Evolutionary conservation across 2,888 invertebrate genomes (phyloP).

Genomic region (Coleophora flavipennella): DNA sequence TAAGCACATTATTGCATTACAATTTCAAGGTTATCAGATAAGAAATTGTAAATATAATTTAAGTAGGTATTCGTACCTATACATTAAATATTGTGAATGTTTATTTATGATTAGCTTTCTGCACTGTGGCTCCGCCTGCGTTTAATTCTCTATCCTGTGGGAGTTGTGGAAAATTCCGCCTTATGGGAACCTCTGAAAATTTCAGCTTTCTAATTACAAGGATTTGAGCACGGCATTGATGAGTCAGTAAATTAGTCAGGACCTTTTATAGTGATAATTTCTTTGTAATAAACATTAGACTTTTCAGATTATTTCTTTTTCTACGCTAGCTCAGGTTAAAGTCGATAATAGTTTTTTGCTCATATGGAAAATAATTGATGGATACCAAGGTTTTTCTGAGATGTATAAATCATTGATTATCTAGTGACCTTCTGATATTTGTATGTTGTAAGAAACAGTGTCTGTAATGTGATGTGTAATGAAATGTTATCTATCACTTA

Average conservation of each 20-base stretch:
- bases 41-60: constrained; percentile 3
- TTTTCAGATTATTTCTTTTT: too few species aligned
- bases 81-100: neutral
- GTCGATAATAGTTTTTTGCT: constrained; percentile 18
- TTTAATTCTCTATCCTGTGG: too few species aligned
- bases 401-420: constrained; percentile 9
- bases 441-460: constrained; percentile 14
- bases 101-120: neutral
- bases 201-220: too few species aligned
- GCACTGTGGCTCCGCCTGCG: too few species aligned
- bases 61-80: neutral
- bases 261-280: too few species aligned
- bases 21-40: constrained; percentile 5
- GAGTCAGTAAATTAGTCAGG: too few species aligned
- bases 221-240: too few species aligned
- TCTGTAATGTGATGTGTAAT: constrained; percentile 7
- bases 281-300: neutral
- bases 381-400: constrained; percentile 21
- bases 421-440: constrained; percentile 19
- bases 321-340: constrained; percentile 20
- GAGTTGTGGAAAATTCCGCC: too few species aligned
- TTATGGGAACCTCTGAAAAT: too few species aligned
- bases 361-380: constrained; percentile 13
- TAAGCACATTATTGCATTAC: neutral
- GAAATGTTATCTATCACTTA: constrained; percentile 5